These are phyloP conservation scores for Patagioenas fasciata DNA, from an alignment of 2,113 vertebrate species.

Conservation along the genomic window DNA sequence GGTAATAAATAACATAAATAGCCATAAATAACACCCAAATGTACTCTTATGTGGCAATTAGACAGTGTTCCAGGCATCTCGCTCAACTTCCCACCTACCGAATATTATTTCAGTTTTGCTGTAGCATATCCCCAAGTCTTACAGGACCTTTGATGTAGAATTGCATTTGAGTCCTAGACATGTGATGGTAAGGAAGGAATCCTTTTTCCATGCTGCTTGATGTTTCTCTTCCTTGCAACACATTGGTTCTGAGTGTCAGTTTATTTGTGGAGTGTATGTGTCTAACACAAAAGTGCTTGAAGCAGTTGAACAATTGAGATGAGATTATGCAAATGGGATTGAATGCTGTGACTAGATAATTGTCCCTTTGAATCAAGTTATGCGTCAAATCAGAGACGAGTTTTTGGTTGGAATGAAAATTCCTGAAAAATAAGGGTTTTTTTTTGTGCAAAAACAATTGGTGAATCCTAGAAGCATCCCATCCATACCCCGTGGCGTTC, in stretches of 20 bases:
- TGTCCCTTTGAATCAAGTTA: conserved; percentile 51
- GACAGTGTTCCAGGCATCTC: background rate
- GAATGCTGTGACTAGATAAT: conserved; percentile 64
- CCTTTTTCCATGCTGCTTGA: background rate
- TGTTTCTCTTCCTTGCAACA: background rate
- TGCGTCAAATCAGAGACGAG: conserved; percentile 11
- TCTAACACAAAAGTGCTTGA: conserved; percentile 20
- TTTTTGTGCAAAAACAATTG: background rate
- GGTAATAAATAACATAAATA: background rate
- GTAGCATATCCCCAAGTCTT: background rate
- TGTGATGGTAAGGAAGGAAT: background rate
- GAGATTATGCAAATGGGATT: conserved; percentile 22
- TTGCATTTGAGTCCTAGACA: background rate
- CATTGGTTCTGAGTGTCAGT: background rate
- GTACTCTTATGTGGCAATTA: background rate
- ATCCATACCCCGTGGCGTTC: background rate
- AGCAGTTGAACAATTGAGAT: conserved; percentile 24
- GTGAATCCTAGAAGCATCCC: background rate
- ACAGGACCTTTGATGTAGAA: background rate
- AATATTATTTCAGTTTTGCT: background rate
- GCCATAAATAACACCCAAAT: background rate
- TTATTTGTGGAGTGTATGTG: conserved; percentile 27
- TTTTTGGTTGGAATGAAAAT: background rate
- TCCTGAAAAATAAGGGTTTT: background rate
- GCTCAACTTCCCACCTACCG: background rate